These are phyloP conservation scores for Diploscapter pachys DNA, from an alignment of 1,140 invertebrate species.

Conservation along the genomic window DNA sequence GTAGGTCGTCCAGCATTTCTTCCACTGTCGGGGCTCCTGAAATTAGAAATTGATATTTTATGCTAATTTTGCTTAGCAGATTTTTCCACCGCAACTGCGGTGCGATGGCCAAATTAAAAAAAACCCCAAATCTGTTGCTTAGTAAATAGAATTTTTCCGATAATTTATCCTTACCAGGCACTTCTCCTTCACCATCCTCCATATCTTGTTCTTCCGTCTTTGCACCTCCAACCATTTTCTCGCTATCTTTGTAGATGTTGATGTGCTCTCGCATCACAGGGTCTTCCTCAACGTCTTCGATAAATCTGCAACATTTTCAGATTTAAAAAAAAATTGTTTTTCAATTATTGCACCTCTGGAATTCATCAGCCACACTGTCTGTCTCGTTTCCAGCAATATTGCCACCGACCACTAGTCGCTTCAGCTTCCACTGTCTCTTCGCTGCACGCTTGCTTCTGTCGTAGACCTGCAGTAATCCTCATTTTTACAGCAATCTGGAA, in stretches of 20 bases:
- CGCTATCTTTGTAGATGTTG: conserved; percentile 80
- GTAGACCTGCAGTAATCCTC: conserved; percentile 64
- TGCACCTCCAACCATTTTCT: conserved; percentile 13
- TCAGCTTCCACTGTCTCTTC: conserved; percentile 84
- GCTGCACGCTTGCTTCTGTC: conserved; percentile 71
- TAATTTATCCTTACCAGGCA: background rate
- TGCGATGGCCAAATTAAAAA: conserved; percentile 49
- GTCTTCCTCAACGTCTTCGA: conserved; percentile 96
- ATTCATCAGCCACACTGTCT: conserved; percentile 50
- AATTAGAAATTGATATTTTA: no score
- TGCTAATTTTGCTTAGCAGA: no score
- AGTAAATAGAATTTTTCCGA: background rate
- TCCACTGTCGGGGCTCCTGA: conserved; percentile 80
- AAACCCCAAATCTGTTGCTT: background rate
- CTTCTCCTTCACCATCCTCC: background rate
- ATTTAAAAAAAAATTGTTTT: background rate
- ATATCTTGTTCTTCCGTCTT: background rate
- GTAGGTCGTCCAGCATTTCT: conserved; percentile 93
- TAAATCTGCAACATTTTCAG: conserved; percentile 65
- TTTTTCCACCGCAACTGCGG: conserved; percentile 64
- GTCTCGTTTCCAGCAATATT: conserved; percentile 57
- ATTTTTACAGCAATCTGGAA: background rate
- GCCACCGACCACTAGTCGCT: conserved; percentile 71
- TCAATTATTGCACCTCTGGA: conserved; percentile 15
- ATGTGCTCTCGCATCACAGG: conserved; percentile 79